A percentile compares a stretch with the other conserved stretches of the same genome.
phyloP scores from a whole-genome alignment of 2,888 invertebrate species.

The Cybosia mesomella region DNA sequence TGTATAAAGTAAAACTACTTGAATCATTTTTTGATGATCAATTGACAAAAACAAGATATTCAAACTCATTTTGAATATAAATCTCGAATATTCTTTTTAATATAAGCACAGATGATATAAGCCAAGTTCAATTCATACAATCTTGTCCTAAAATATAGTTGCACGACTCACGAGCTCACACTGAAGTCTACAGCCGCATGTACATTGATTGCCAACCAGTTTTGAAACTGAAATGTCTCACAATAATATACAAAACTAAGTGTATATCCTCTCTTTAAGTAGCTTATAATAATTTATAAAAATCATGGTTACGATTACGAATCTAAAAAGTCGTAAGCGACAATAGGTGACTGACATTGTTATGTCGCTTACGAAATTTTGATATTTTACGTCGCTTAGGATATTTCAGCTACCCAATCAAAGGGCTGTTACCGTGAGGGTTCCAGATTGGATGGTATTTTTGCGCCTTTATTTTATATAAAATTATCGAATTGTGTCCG shows the following conservation, averaged over 20 bases:
- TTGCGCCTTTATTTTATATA: neutral
- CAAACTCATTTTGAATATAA: neutral
- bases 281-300: constrained; percentile 1
- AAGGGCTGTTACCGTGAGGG: neutral
- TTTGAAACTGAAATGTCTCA: constrained; percentile 1
- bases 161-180: constrained; percentile 65
- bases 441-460: neutral
- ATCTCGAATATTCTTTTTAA: constrained; percentile 3
- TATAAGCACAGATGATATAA: constrained; percentile 7
- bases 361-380: neutral
- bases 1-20: neutral
- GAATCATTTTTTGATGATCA: neutral
- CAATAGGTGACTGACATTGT: constrained; percentile 1
- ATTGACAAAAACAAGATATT: neutral
- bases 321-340: neutral
- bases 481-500: constrained; percentile 6
- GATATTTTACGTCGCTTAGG: neutral
- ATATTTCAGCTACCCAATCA: neutral
- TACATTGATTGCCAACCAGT: constrained; percentile 22
- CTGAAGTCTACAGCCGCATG: constrained; percentile 50
- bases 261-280: constrained; percentile 1
- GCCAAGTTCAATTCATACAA: constrained; percentile 1
- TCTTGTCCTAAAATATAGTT: constrained; percentile 48
- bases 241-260: neutral
- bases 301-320: neutral